These are phyloP conservation scores for Mastacembelus armatus DNA, from an alignment of 2,797 vertebrate genomes.

Conservation along the genomic window DNA sequence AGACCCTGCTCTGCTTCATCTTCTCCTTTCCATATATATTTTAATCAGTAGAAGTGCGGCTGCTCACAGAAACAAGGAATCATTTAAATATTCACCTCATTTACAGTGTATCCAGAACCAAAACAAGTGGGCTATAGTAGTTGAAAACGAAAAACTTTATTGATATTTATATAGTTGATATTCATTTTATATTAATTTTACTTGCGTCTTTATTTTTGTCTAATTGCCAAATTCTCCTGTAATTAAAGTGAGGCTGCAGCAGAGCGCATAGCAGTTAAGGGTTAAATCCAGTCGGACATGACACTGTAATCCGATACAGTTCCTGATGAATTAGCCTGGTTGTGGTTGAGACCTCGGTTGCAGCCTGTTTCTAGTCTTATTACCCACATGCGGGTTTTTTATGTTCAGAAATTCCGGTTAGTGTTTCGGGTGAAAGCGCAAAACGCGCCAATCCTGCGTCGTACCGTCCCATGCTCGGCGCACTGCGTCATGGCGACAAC, in stretches of 20 bases:
- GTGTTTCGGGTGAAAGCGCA: neutral
- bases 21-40: neutral
- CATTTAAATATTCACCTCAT: too few relatives aligned
- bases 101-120: too few relatives aligned
- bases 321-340: constrained; percentile 23
- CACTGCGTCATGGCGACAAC: constrained; percentile 61
- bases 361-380: neutral
- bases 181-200: neutral
- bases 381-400: constrained; percentile 10
- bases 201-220: neutral
- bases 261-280: constrained; percentile 44
- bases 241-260: neutral
- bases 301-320: constrained; percentile 64
- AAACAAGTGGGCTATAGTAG: too few relatives aligned
- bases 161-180: too few relatives aligned
- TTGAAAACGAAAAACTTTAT: too few relatives aligned
- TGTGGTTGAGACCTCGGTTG: neutral
- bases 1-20: neutral
- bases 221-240: neutral
- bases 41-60: neutral
- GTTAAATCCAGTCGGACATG: constrained; percentile 66
- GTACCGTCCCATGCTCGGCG: constrained; percentile 1
- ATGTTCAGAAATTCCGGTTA: neutral
- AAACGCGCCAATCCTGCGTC: neutral
- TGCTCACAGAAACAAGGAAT: neutral